Conservation (phyloP, 64 coral and sea anemone species). For the Stylophora pistillata region DNA sequence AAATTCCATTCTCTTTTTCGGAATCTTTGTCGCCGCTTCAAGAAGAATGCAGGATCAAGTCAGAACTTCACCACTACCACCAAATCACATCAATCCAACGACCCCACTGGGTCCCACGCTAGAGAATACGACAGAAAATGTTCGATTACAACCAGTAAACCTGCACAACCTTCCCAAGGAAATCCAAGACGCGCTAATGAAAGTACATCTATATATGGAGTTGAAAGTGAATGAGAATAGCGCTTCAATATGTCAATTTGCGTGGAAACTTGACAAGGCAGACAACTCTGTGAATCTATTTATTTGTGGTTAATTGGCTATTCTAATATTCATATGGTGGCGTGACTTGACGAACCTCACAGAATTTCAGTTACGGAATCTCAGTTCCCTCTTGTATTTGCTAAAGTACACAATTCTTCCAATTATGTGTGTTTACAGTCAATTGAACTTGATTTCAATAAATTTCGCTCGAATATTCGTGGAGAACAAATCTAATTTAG, state of each 20-base stretch:
- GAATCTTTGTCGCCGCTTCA: conserved; percentile 14
- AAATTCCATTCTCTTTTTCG: conserved; percentile 10
- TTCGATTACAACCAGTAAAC: neutral
- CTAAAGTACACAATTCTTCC: too few species aligned
- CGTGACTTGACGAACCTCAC: too few species aligned
- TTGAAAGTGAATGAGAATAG: neutral
- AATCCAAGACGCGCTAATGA: neutral
- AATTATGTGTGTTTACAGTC: too few species aligned
- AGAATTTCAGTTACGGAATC: too few species aligned
- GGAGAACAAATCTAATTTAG: too few species aligned
- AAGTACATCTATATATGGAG: conserved; percentile 12
- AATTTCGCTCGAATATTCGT: too few species aligned
- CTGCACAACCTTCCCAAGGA: neutral
- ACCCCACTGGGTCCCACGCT: too few species aligned
- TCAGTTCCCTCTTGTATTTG: too few species aligned
- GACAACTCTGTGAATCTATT: conserved; percentile 2
- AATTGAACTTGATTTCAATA: too few species aligned
- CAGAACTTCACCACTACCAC: neutral
- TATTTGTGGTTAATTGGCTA: neutral
- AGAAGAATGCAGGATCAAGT: neutral
- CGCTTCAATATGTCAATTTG: neutral
- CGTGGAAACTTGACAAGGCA: neutral
- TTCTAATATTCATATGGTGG: neutral
- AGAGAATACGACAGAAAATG: neutral
- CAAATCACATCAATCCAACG: neutral